Percentiles rank a stretch among this genome's conserved stretches.
These are phyloP conservation scores for Aradophagus sp. DNA, from an alignment of 1,140 invertebrate genomes.

Conservation along the genomic window DNA sequence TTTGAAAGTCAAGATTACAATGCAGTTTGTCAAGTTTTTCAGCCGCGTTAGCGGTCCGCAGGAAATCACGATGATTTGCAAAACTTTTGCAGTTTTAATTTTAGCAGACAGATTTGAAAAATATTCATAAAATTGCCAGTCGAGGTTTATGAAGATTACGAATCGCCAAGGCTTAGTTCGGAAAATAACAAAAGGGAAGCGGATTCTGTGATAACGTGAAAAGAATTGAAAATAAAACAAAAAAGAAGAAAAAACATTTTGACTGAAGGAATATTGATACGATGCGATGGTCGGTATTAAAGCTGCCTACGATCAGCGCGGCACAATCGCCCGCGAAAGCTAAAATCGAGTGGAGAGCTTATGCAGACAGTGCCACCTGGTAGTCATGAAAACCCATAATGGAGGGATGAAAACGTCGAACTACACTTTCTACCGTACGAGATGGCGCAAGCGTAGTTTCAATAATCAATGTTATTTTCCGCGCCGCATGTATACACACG, in stretches of 20 bases:
- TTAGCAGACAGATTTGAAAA: too few relatives aligned
- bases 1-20: slow-evolving; percentile 36
- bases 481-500: slow-evolving; percentile 12
- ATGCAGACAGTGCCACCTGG: slow-evolving; percentile 59
- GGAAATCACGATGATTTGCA: too few relatives aligned
- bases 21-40: slow-evolving; percentile 37
- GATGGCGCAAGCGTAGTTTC: slow-evolving; percentile 58
- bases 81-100: too few relatives aligned
- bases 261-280: slow-evolving; percentile 13
- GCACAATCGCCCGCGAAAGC: slow-evolving; percentile 46
- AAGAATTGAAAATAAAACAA: too few relatives aligned
- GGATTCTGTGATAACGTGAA: too few relatives aligned
- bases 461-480: slow-evolving; percentile 54
- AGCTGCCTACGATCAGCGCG: slow-evolving; percentile 36
- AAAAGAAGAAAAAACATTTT: too few relatives aligned
- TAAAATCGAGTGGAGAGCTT: slow-evolving; percentile 47
- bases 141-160: too few relatives aligned
- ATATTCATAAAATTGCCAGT: too few relatives aligned
- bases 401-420: slow-evolving; percentile 52
- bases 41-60: too few relatives aligned
- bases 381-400: slow-evolving; percentile 41
- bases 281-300: slow-evolving; percentile 53
- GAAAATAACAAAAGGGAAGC: too few relatives aligned
- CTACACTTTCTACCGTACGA: slow-evolving; percentile 52
- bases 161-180: too few relatives aligned